Evolutionary conservation across 2,888 invertebrate genomes (phyloP).

Genomic region (Dolichomitus sp.): DNA sequence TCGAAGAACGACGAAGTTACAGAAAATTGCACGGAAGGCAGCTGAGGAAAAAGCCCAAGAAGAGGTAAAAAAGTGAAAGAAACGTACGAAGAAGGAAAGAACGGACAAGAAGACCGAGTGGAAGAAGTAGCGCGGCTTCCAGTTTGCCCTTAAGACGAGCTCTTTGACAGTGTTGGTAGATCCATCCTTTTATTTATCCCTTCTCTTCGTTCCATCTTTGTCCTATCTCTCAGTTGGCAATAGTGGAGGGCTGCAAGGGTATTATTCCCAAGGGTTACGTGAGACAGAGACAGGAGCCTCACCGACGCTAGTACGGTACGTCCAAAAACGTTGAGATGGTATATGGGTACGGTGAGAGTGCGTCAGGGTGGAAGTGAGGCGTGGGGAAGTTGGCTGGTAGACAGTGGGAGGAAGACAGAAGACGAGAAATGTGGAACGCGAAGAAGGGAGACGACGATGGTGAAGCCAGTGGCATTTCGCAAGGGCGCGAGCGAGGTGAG

Average conservation of each 20-base stretch:
- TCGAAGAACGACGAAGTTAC: background rate
- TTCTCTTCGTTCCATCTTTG: slow-evolving; percentile 23
- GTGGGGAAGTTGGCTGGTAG: slow-evolving; percentile 21
- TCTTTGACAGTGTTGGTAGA: slow-evolving; percentile 14
- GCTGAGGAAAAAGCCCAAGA: background rate
- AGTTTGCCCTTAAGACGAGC: slow-evolving; percentile 19
- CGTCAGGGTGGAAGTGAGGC: slow-evolving; percentile 35
- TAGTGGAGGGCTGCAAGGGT: slow-evolving; percentile 71
- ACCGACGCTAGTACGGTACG: slow-evolving; percentile 7
- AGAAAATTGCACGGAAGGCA: slow-evolving; percentile 1
- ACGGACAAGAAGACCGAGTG: slow-evolving; percentile 6
- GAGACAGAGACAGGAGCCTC: slow-evolving; percentile 34
- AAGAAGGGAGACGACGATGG: slow-evolving; percentile 41
- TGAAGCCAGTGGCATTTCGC: slow-evolving; percentile 19
- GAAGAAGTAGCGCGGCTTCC: slow-evolving; percentile 19
- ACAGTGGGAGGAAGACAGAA: slow-evolving; percentile 34
- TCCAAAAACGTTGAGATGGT: slow-evolving; percentile 21
- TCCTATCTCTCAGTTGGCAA: slow-evolving; percentile 50
- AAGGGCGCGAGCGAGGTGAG: slow-evolving; percentile 67
- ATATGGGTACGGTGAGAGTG: slow-evolving; percentile 47
- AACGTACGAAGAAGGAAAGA: background rate
- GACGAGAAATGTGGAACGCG: slow-evolving; percentile 60
- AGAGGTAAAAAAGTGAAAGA: slow-evolving; percentile 1
- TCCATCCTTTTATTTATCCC: background rate
- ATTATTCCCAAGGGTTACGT: slow-evolving; percentile 76